Percentiles rank a stretch among this genome's conserved stretches.
Evolutionary conservation across 2,888 invertebrate genomes (phyloP).

Genomic region (Tineola bisselliella): DNA sequence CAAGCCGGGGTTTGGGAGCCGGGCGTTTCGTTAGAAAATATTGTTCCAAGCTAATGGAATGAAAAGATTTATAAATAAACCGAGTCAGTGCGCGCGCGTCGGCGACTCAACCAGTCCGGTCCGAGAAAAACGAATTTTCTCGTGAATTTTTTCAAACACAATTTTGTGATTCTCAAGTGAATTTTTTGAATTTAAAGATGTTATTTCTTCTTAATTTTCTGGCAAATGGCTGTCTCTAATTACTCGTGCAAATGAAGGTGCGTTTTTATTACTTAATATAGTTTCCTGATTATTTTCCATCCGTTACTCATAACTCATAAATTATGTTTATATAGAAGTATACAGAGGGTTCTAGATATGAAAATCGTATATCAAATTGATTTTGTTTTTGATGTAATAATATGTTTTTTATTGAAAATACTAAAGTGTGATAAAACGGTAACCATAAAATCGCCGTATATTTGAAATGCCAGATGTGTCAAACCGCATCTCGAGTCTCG

Average conservation of each 20-base stretch:
- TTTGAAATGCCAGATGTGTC: neutral
- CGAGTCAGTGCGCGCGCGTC: slow-evolving; percentile 39
- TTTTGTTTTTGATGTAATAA: too few relatives aligned
- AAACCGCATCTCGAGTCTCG: neutral
- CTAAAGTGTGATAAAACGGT: neutral
- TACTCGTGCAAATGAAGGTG: neutral
- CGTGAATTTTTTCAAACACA: neutral
- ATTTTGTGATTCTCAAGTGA: neutral
- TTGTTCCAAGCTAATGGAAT: slow-evolving; percentile 45
- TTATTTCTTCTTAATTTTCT: too few relatives aligned
- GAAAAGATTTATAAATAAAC: slow-evolving; percentile 50
- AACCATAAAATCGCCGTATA: neutral
- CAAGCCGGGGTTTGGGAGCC: slow-evolving; percentile 20
- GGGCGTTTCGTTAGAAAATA: slow-evolving; percentile 39
- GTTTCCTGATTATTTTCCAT: neutral
- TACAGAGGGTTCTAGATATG: too few relatives aligned
- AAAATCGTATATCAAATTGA: too few relatives aligned
- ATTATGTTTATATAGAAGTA: too few relatives aligned
- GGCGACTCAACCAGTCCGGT: neutral
- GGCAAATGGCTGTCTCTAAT: neutral
- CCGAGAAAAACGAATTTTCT: neutral
- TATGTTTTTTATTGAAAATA: too few relatives aligned
- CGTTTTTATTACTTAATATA: neutral
- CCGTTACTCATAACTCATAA: too few relatives aligned
- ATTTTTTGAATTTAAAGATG: neutral